These are phyloP conservation scores for Muraenolepis orangiensis DNA, from an alignment of 2,797 vertebrate species.

Conservation along the genomic window DNA sequence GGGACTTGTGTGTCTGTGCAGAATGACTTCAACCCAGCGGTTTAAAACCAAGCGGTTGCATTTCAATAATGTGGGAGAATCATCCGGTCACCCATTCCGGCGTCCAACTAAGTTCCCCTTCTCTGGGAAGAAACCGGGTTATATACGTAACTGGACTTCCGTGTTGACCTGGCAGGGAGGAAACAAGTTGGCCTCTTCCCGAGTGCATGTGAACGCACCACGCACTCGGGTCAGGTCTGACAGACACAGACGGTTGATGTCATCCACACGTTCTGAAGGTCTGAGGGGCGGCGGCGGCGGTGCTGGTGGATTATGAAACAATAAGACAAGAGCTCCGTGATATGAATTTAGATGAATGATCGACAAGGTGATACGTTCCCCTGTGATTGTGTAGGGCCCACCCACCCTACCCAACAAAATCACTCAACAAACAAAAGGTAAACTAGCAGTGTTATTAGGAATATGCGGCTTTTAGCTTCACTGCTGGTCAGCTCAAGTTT, in stretches of 20 bases:
- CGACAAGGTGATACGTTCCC: slow-evolving; percentile 64
- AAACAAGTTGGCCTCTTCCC: neutral
- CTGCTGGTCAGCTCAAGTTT: slow-evolving; percentile 56
- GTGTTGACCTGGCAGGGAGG: neutral
- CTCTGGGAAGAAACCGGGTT: too few species aligned
- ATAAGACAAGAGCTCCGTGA: slow-evolving; percentile 7
- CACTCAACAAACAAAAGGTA: slow-evolving; percentile 46
- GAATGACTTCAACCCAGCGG: neutral
- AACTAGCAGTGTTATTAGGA: slow-evolving; percentile 57
- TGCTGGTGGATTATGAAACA: slow-evolving; percentile 22
- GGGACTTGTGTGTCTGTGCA: neutral
- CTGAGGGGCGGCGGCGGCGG: slow-evolving; percentile 15
- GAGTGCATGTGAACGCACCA: neutral
- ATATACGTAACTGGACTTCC: too few species aligned
- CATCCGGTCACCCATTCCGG: neutral
- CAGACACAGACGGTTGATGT: neutral
- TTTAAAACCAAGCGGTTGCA: neutral
- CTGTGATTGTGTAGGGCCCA: slow-evolving; percentile 11
- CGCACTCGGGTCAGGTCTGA: too few species aligned
- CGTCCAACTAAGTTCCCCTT: neutral
- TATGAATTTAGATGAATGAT: slow-evolving; percentile 37
- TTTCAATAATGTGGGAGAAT: neutral
- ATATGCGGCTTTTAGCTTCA: slow-evolving; percentile 56
- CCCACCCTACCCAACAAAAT: slow-evolving; percentile 29
- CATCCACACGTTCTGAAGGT: neutral